phyloP scores from a whole-genome alignment of 2,113 vertebrate species.

The Camelus bactrianus region DNA sequence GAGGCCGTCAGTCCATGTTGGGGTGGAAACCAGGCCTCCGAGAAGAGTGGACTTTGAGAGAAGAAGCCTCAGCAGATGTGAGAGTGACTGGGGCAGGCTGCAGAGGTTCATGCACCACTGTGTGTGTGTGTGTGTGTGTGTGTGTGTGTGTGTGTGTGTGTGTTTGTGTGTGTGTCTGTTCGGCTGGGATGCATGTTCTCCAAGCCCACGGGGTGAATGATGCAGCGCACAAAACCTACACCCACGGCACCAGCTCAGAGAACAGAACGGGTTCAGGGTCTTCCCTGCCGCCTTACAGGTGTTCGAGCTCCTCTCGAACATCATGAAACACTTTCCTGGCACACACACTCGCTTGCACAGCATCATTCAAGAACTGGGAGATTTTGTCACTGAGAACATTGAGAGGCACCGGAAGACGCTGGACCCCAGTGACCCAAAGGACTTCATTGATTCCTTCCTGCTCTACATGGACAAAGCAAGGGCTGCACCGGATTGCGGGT shows the following conservation, averaged over 20 bases:
- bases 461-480: conserved; percentile 85
- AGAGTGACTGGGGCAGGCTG: not conserved
- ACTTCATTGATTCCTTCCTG: conserved; percentile 91
- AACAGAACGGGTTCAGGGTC: not conserved
- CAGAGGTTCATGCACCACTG: not conserved
- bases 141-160: not conserved
- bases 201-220: not conserved
- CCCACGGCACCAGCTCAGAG: not conserved
- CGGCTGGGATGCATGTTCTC: not conserved
- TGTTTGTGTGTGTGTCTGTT: not conserved
- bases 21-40: not conserved
- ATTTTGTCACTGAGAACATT: conserved; percentile 82
- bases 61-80: not conserved
- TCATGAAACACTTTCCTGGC: conserved; percentile 86
- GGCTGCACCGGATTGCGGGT: fast-evolving
- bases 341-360: conserved; percentile 69
- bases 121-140: not conserved
- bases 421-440: conserved; percentile 81
- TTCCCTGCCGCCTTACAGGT: conserved; percentile 17
- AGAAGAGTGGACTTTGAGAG: not conserved
- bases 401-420: conserved; percentile 85
- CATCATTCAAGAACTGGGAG: conserved; percentile 68
- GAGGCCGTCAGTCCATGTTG: not conserved
- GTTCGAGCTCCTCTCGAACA: conserved; percentile 78
- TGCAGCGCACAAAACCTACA: not conserved